phyloP scores from a whole-genome alignment of 2,797 vertebrate species.

The Sciurus carolinensis region DNA sequence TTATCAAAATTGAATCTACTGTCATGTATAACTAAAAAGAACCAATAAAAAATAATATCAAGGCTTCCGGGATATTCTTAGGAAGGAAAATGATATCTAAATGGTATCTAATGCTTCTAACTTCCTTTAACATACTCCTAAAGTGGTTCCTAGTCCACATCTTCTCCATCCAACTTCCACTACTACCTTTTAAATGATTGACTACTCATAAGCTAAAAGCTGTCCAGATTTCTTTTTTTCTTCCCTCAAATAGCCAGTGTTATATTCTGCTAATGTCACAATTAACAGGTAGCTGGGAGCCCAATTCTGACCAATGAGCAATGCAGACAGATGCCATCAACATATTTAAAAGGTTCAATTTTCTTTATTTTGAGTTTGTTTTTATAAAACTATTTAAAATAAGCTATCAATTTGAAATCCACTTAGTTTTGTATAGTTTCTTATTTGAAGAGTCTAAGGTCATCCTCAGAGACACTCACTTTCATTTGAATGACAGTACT shows the following conservation, averaged over 20 bases:
- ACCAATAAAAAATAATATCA: neutral
- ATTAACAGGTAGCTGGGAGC: slow-evolving; percentile 72
- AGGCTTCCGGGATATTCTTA: slow-evolving; percentile 39
- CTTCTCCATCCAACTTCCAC: slow-evolving; percentile 26
- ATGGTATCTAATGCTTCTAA: neutral
- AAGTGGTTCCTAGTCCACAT: neutral
- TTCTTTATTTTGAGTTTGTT: slow-evolving; percentile 8
- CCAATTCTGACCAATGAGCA: slow-evolving; percentile 39
- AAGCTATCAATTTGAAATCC: neutral
- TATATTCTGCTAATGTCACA: slow-evolving; percentile 64
- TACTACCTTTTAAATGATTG: slow-evolving; percentile 64
- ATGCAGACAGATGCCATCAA: neutral
- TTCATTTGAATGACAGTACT: neutral
- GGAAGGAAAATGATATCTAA: neutral
- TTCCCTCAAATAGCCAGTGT: slow-evolving; percentile 45
- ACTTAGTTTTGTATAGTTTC: neutral
- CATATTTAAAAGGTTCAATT: neutral
- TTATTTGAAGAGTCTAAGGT: neutral
- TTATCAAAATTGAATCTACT: too few relatives aligned
- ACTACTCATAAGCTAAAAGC: slow-evolving; percentile 75
- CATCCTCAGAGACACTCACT: neutral
- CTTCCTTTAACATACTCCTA: slow-evolving; percentile 67
- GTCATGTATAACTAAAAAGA: too few relatives aligned
- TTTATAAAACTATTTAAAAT: slow-evolving; percentile 32
- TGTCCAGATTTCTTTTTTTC: slow-evolving; percentile 60